Conservation (phyloP, 64 coral and sea anemone genomes). For the Platygyra sinensis region DNA sequence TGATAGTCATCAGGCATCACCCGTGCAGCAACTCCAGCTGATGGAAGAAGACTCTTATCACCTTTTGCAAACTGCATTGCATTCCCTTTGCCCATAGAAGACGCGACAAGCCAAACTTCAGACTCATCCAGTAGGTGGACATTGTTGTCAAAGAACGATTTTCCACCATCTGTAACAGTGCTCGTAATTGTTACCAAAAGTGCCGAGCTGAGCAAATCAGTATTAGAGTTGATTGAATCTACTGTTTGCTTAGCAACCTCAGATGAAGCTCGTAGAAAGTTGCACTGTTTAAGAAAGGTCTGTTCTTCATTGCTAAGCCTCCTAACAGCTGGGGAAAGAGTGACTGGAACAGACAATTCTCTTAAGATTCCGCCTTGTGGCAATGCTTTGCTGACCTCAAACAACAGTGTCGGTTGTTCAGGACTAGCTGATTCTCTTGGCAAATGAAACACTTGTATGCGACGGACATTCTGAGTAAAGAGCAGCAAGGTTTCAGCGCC, state of each 20-base stretch:
- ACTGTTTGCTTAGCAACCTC: background rate
- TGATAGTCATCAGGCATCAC: constrained; percentile 3
- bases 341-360: constrained; percentile 22
- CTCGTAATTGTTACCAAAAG: background rate
- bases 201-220: background rate
- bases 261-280: constrained; percentile 72
- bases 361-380: background rate
- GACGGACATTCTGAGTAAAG: constrained; percentile 79
- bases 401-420: constrained; percentile 41
- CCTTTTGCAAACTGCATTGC: constrained; percentile 30
- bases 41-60: constrained; percentile 55
- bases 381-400: constrained; percentile 56
- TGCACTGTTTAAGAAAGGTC: constrained; percentile 63
- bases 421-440: constrained; percentile 23
- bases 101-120: constrained; percentile 63
- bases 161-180: background rate
- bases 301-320: constrained; percentile 36
- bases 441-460: constrained; percentile 60
- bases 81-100: constrained; percentile 54
- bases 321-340: constrained; percentile 26
- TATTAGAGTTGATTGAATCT: background rate
- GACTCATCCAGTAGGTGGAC: background rate
- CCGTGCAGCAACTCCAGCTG: constrained; percentile 67
- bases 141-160: background rate
- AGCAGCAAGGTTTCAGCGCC: constrained; percentile 69